Evolutionary conservation across 2,888 invertebrate genomes (phyloP).

Genomic region (Sphinx pinastri): DNA sequence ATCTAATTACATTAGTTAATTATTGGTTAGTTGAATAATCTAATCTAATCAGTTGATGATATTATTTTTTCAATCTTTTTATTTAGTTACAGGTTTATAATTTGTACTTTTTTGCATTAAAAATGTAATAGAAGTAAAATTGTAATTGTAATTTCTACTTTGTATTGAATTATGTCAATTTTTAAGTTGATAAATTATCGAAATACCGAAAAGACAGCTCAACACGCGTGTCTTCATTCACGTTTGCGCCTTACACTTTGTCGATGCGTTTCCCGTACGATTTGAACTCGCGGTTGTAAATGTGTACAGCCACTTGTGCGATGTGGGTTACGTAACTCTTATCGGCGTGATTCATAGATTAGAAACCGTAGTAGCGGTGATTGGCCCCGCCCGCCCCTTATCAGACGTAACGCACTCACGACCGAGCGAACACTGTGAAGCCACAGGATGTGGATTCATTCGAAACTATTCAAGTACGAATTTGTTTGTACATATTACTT

Average conservation of each 20-base stretch:
- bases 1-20: too few species aligned
- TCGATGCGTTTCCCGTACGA: not conserved
- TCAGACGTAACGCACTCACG: conserved; percentile 56
- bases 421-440: conserved; percentile 46
- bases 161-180: too few species aligned
- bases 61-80: too few species aligned
- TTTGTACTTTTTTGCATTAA: too few species aligned
- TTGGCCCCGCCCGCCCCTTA: conserved; percentile 59
- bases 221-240: conserved; percentile 13
- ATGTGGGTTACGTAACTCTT: conserved; percentile 34
- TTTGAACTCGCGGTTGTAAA: conserved; percentile 10
- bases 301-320: conserved; percentile 23
- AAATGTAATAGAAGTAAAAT: too few species aligned
- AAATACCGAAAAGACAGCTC: not conserved
- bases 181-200: not conserved
- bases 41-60: too few species aligned
- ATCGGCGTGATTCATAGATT: conserved; percentile 50
- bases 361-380: conserved; percentile 41
- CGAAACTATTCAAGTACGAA: conserved; percentile 45
- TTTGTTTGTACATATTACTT: conserved; percentile 44
- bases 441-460: conserved; percentile 57
- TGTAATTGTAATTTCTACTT: too few species aligned
- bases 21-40: too few species aligned
- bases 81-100: too few species aligned
- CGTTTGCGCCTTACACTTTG: not conserved